phyloP scores from a whole-genome alignment of 2,888 invertebrate species.

The Pyrrhosoma nymphula region DNA sequence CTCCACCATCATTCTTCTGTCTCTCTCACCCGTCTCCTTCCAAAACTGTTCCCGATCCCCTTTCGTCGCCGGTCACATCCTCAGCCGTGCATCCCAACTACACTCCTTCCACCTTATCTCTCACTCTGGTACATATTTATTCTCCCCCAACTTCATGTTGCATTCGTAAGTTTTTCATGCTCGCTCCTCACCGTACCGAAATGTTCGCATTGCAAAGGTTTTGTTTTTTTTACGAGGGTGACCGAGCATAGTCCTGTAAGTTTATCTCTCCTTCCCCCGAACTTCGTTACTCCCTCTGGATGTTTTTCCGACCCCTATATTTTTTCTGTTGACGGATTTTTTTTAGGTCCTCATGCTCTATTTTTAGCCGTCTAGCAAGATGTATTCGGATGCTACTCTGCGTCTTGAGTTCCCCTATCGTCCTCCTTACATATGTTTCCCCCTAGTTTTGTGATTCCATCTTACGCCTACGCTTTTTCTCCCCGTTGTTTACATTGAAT shows the following conservation, averaged over 20 bases:
- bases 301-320: neutral
- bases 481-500: too few species aligned
- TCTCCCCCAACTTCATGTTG: neutral
- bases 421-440: neutral
- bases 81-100: neutral
- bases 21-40: neutral
- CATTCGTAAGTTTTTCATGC: neutral
- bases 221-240: neutral
- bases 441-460: neutral
- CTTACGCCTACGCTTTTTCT: too few species aligned
- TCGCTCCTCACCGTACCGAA: neutral
- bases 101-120: neutral
- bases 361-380: neutral
- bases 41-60: neutral
- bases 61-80: neutral
- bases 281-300: neutral
- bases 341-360: neutral
- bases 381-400: neutral
- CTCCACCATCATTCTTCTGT: neutral
- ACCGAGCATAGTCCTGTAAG: neutral
- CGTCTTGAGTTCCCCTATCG: neutral
- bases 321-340: neutral
- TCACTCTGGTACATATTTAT: neutral
- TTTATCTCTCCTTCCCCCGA: neutral
- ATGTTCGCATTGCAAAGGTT: neutral